Conservation (phyloP, 2,797 vertebrate genomes). For the Chanos chanos region DNA sequence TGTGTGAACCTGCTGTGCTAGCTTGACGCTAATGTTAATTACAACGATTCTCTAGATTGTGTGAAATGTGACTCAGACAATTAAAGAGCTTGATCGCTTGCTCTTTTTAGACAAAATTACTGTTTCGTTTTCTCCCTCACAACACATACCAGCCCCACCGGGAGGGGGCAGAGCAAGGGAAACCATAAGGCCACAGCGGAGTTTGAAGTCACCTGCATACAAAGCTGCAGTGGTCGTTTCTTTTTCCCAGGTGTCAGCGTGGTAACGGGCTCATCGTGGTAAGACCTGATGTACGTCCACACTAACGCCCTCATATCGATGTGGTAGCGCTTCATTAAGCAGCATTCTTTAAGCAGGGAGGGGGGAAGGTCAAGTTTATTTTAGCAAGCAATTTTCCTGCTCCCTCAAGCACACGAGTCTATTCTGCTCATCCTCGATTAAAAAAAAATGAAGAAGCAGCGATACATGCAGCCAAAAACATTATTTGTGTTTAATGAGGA, state of each 20-base stretch:
- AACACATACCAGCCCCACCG: too few species aligned
- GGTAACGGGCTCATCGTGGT: constrained; percentile 28
- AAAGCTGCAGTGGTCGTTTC: constrained; percentile 28
- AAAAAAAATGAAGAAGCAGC: constrained; percentile 40
- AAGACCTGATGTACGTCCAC: constrained; percentile 45
- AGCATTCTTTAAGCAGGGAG: constrained; percentile 49
- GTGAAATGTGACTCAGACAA: too few species aligned
- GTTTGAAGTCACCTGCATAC: constrained; percentile 23
- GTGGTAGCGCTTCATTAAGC: constrained; percentile 58
- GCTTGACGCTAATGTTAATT: too few species aligned
- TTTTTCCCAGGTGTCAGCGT: too few species aligned
- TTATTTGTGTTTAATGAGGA: too few species aligned
- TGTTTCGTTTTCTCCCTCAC: too few species aligned
- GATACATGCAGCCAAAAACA: constrained; percentile 19
- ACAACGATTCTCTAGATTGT: too few species aligned
- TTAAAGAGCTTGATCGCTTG: too few species aligned
- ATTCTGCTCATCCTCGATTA: constrained; percentile 4
- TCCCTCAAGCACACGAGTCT: constrained; percentile 53
- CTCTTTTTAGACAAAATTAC: too few species aligned
- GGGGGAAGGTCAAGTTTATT: constrained; percentile 60
- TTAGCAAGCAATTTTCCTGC: constrained; percentile 55
- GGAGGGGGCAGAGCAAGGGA: too few species aligned
- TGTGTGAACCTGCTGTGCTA: too few species aligned
- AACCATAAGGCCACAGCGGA: constrained; percentile 3
- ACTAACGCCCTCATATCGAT: constrained; percentile 43